Conservation (phyloP, 1,140 invertebrate genomes). For the Brachionus angularis region DNA sequence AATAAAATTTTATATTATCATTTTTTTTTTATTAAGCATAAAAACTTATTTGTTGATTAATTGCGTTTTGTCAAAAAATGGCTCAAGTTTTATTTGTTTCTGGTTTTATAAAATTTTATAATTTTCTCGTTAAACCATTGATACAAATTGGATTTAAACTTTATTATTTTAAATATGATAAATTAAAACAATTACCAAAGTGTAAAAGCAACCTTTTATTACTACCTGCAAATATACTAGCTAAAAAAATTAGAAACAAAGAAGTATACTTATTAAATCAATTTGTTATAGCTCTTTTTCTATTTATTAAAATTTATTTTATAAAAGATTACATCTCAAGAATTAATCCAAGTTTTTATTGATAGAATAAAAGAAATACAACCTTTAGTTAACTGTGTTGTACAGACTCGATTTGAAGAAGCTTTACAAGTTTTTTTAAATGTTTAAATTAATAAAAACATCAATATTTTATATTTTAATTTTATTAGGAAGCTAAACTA, state of each 20-base stretch:
- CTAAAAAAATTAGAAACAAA: slow-evolving; percentile 22
- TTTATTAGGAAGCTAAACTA: slow-evolving; percentile 51
- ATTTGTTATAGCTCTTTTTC: no score
- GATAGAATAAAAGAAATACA: slow-evolving; percentile 50
- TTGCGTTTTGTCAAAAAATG: no score
- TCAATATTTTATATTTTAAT: no score
- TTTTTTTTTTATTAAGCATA: no score
- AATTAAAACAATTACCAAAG: background rate
- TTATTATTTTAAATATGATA: background rate
- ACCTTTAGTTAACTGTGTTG: slow-evolving; percentile 50
- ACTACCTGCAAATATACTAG: slow-evolving; percentile 20
- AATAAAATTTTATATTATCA: no score
- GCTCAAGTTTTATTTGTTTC: no score
- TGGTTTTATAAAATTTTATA: no score
- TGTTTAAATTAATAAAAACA: no score
- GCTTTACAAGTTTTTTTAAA: no score
- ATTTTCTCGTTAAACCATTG: slow-evolving; percentile 26
- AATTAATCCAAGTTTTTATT: slow-evolving; percentile 52
- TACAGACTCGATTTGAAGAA: slow-evolving; percentile 49
- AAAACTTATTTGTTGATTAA: no score
- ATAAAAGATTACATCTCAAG: no score
- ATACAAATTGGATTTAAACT: slow-evolving; percentile 2
- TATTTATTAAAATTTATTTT: no score
- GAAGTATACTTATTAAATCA: slow-evolving; percentile 49
- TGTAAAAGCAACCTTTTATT: slow-evolving; percentile 18